These are phyloP conservation scores for Heptranchias perlo DNA, from an alignment of 2,113 vertebrate genomes.

Conservation along the genomic window DNA sequence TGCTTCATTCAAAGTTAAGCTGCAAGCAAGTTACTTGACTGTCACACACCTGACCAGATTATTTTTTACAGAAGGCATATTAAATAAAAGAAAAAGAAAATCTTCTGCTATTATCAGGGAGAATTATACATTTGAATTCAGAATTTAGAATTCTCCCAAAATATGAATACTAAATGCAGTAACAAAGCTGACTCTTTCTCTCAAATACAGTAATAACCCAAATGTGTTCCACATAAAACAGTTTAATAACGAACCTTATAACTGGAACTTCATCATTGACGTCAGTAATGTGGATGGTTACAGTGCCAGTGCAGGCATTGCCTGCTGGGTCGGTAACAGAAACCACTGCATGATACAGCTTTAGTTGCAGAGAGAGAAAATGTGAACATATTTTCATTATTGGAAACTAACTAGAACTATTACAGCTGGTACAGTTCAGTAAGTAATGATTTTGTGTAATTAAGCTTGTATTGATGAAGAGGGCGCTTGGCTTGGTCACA, in stretches of 20 bases:
- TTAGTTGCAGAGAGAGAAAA: neutral
- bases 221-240: neutral
- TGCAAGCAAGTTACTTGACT: too few species aligned
- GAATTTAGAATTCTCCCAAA: neutral
- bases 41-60: neutral
- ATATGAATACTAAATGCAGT: neutral
- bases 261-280: conserved; percentile 18
- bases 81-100: neutral
- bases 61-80: neutral
- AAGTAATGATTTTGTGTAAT: neutral
- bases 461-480: neutral
- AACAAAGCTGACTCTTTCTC: neutral
- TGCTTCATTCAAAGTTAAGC: too few species aligned
- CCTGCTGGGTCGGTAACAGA: neutral
- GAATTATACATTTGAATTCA: neutral
- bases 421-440: neutral
- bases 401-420: neutral
- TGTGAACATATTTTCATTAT: neutral
- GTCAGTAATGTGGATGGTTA: conserved; percentile 13
- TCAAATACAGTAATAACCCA: neutral
- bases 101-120: neutral
- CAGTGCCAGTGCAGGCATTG: neutral
- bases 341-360: neutral
- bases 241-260: neutral
- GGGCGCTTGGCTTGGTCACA: neutral